phyloP scores from a whole-genome alignment of 2,113 vertebrate species.

The Cryptoleucopteryx plumbea region DNA sequence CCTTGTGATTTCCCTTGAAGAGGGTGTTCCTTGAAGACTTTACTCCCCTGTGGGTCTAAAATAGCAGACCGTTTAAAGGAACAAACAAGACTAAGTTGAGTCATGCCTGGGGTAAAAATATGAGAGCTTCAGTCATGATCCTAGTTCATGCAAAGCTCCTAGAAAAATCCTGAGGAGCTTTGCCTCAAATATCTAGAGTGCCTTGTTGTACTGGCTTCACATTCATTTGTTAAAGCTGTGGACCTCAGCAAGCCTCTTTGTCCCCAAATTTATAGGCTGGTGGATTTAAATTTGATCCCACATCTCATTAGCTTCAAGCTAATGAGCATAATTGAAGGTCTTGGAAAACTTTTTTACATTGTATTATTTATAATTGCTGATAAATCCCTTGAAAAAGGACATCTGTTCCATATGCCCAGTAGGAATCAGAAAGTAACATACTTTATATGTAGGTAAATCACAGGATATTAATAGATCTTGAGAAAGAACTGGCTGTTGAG shows the following conservation, averaged over 20 bases:
- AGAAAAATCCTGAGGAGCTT: background rate
- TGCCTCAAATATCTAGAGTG: background rate
- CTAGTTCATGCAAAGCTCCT: background rate
- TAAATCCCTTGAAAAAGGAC: constrained; percentile 26
- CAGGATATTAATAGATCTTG: background rate
- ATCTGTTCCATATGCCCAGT: constrained; percentile 24
- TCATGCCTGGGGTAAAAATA: background rate
- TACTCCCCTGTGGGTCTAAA: background rate
- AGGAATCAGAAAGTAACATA: constrained; percentile 27
- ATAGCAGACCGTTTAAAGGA: background rate
- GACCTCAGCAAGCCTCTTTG: background rate
- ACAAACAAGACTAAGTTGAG: background rate
- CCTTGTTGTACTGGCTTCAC: background rate
- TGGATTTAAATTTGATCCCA: constrained; percentile 16
- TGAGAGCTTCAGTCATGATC: background rate
- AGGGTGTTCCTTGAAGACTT: background rate
- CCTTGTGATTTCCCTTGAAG: background rate
- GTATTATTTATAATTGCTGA: constrained; percentile 21
- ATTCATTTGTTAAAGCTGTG: background rate
- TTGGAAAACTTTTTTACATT: constrained; percentile 33
- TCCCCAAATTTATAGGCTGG: background rate
- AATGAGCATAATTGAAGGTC: constrained; percentile 26
- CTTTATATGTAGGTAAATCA: constrained; percentile 36
- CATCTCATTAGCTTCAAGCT: constrained; percentile 6
- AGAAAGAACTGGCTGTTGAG: background rate